Percentiles rank a stretch among this genome's conserved stretches.
These are phyloP conservation scores for Cyphomyrmex costatus DNA, from an alignment of 1,140 invertebrate species.

Conservation along the genomic window DNA sequence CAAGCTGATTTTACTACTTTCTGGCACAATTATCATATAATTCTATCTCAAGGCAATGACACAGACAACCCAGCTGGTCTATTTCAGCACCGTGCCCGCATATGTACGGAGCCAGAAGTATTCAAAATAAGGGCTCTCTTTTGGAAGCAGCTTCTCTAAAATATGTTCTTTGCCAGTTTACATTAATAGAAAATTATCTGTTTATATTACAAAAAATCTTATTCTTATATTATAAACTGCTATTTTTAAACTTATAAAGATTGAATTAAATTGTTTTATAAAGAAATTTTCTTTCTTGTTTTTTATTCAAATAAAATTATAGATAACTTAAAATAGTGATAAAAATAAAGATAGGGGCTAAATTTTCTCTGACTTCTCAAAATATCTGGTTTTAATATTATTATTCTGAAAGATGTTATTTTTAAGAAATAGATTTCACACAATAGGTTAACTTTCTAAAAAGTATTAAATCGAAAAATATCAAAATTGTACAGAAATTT, in stretches of 20 bases:
- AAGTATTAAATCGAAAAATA: slow-evolving; percentile 26
- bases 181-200: neutral
- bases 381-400: neutral
- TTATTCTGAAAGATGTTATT: neutral
- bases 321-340: neutral
- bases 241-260: neutral
- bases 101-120: slow-evolving; percentile 43
- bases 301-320: neutral
- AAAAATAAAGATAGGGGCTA: neutral
- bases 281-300: neutral
- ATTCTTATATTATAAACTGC: neutral
- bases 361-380: neutral
- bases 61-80: slow-evolving; percentile 79
- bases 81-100: slow-evolving; percentile 77
- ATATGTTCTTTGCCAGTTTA: neutral
- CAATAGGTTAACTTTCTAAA: slow-evolving; percentile 53
- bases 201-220: neutral
- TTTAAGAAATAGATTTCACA: slow-evolving; percentile 3
- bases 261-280: neutral
- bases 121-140: slow-evolving; percentile 44
- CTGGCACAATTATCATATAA: slow-evolving; percentile 81
- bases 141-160: slow-evolving; percentile 9
- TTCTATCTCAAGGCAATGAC: slow-evolving; percentile 73
- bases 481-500: too few species aligned
- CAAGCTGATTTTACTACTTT: slow-evolving; percentile 53